Evolutionary conservation across 2,797 vertebrate species (phyloP).

Genomic region (Malurus leucopterus): DNA sequence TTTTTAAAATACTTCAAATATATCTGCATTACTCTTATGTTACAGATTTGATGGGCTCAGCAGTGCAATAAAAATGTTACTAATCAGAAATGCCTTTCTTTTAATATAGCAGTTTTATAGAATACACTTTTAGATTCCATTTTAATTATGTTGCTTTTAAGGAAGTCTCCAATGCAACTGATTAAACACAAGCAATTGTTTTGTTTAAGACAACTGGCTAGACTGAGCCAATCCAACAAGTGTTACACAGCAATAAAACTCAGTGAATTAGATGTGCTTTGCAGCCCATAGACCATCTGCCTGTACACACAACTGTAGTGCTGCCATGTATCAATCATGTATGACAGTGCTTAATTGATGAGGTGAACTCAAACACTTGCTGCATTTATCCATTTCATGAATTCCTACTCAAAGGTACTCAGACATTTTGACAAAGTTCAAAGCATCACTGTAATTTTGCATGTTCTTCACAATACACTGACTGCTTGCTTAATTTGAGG

Average conservation of each 20-base stretch:
- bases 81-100: not conserved
- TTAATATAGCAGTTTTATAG: not conserved
- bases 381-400: not conserved
- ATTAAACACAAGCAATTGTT: not conserved
- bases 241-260: not conserved
- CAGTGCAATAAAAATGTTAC: not conserved
- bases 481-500: not conserved
- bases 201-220: not conserved
- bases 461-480: not conserved
- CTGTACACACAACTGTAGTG: not conserved
- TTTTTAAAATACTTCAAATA: not conserved
- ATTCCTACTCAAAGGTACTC: not conserved
- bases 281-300: not conserved
- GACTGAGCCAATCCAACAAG: not conserved
- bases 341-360: not conserved
- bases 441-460: not conserved
- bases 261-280: not conserved
- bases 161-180: not conserved
- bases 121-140: not conserved
- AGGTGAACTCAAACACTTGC: not conserved
- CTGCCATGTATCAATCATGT: not conserved
- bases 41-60: not conserved
- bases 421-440: not conserved
- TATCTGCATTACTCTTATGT: not conserved
- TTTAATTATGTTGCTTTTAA: not conserved